Evolutionary conservation across 2,113 vertebrate species (phyloP).

Genomic region (Zeus faber): DNA sequence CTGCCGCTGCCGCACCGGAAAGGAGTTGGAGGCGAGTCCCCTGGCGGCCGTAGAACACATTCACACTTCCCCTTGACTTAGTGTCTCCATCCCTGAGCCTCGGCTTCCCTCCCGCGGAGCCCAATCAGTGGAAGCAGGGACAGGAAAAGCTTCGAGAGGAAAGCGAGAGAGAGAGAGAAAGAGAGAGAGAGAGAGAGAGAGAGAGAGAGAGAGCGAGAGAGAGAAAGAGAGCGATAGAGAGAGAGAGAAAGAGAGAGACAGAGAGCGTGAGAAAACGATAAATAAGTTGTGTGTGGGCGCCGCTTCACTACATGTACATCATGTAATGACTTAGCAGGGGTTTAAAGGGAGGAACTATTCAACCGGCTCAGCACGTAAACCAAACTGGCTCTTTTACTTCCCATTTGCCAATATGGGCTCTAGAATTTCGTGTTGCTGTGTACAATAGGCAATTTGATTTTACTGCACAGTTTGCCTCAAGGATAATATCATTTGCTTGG

Average conservation of each 20-base stretch:
- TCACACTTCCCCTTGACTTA: slow-evolving; percentile 49
- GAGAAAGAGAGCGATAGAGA: not conserved
- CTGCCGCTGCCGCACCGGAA: too few species aligned
- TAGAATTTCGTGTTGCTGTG: slow-evolving; percentile 37
- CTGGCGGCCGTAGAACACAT: slow-evolving; percentile 38
- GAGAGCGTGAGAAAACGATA: too few species aligned
- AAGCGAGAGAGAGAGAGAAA: not conserved
- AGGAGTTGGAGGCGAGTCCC: too few species aligned
- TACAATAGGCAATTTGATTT: slow-evolving; percentile 47
- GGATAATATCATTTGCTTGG: slow-evolving; percentile 24
- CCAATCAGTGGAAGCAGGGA: slow-evolving; percentile 57
- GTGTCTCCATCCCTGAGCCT: slow-evolving; percentile 28
- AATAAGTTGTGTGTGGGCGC: not conserved
- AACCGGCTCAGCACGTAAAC: slow-evolving; percentile 35
- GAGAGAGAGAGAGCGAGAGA: not conserved
- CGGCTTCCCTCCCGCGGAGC: slow-evolving; percentile 34
- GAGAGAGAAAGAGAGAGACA: not conserved
- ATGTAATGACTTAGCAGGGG: slow-evolving; percentile 41
- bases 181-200: not conserved
- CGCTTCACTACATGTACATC: slow-evolving; percentile 30
- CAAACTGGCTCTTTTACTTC: slow-evolving; percentile 40
- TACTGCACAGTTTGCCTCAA: slow-evolving; percentile 36
- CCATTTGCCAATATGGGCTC: slow-evolving; percentile 46
- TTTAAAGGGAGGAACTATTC: slow-evolving; percentile 32
- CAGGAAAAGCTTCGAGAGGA: too few species aligned